Percentiles rank a stretch among this genome's conserved stretches.
Conservation (phyloP, 2,113 vertebrate genomes). For the Riparia riparia region DNA sequence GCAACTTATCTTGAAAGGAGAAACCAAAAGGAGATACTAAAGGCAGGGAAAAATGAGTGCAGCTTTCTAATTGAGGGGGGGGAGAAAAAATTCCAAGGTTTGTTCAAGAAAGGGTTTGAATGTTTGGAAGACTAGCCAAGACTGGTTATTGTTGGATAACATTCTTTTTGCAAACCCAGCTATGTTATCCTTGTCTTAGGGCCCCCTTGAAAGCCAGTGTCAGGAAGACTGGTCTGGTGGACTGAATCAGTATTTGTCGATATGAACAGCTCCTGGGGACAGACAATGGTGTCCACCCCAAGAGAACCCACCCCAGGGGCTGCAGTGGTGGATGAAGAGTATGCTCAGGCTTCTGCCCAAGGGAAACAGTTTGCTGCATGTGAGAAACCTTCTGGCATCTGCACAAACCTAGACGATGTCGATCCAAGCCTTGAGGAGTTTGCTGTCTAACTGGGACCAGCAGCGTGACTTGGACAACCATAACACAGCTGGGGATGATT, state of each 20-base stretch:
- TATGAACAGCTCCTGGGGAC: neutral
- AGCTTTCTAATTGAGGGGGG: neutral
- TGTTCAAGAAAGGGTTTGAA: neutral
- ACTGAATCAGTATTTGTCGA: neutral
- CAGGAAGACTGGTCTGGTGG: neutral
- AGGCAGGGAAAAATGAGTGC: constrained; percentile 4
- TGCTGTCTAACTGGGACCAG: neutral
- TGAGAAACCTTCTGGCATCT: neutral
- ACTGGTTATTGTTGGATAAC: neutral
- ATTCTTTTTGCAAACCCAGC: neutral
- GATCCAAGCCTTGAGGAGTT: neutral
- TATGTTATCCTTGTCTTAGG: neutral
- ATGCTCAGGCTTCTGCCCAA: neutral
- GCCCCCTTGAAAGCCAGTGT: neutral
- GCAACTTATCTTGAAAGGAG: constrained; percentile 38
- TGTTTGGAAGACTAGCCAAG: neutral
- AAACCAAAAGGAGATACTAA: neutral
- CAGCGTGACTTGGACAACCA: neutral
- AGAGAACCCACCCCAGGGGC: neutral
- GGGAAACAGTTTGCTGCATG: neutral
- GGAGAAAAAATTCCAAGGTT: neutral
- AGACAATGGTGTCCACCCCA: neutral
- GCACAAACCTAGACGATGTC: neutral
- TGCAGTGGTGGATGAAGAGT: neutral
- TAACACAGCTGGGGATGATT: neutral